A percentile compares a stretch with the other conserved stretches of the same genome.
Conservation (phyloP, 2,797 vertebrate species). For the Vultur gryphus region DNA sequence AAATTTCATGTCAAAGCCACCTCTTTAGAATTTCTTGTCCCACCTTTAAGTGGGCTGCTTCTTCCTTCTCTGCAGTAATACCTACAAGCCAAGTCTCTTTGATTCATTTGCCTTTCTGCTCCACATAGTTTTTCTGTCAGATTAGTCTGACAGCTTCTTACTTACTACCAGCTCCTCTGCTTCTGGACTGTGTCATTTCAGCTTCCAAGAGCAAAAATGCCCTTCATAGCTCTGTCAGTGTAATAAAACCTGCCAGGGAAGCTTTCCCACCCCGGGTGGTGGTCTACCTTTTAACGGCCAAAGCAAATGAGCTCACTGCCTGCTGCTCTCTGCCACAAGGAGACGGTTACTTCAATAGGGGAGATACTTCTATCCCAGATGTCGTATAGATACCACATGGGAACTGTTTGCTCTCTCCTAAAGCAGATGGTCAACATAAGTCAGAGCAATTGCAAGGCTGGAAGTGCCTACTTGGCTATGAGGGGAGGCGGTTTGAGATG, state of each 20-base stretch:
- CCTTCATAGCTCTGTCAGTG: background rate
- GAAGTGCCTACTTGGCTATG: background rate
- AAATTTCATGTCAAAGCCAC: background rate
- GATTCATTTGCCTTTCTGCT: background rate
- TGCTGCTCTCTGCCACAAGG: background rate
- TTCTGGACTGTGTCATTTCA: background rate
- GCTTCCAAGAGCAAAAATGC: background rate
- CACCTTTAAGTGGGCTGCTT: background rate
- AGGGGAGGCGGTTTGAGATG: background rate
- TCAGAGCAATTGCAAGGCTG: background rate
- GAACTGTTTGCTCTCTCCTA: background rate
- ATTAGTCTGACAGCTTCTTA: background rate
- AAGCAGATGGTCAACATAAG: fast-evolving
- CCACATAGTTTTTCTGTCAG: background rate
- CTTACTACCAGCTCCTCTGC: background rate
- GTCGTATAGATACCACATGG: background rate
- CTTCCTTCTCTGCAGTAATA: background rate
- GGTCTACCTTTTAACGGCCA: background rate
- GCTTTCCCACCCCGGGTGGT: background rate
- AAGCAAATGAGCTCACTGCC: background rate
- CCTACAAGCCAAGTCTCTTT: background rate
- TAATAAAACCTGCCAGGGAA: background rate
- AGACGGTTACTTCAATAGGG: background rate
- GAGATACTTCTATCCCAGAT: background rate
- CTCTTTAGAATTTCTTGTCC: background rate